These are phyloP conservation scores for Cacatua alba DNA, from an alignment of 2,113 vertebrate genomes.

Conservation along the genomic window DNA sequence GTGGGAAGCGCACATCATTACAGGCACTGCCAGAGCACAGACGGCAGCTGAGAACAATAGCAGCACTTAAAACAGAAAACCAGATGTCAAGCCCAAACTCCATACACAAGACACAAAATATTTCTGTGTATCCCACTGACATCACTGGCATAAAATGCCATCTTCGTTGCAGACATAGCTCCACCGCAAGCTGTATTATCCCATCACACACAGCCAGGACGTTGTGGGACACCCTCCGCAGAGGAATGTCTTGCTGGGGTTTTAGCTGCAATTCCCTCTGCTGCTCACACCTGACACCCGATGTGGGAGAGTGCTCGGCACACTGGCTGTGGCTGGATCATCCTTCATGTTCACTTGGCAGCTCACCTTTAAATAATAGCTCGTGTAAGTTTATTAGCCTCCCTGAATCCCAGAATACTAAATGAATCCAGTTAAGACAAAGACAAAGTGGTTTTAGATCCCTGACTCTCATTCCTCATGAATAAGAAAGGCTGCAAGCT, in stretches of 20 bases:
- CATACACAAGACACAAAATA: neutral
- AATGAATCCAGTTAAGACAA: slow-evolving; percentile 30
- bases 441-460: slow-evolving; percentile 36
- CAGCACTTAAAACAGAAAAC: neutral
- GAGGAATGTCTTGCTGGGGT: neutral
- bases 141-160: neutral
- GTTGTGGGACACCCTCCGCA: fast-evolving
- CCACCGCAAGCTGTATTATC: neutral
- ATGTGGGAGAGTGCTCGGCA: fast-evolving
- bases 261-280: neutral
- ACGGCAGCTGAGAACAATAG: neutral
- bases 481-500: slow-evolving; percentile 42
- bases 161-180: neutral
- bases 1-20: neutral
- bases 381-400: slow-evolving; percentile 18
- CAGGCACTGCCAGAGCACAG: neutral
- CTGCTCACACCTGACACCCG: neutral
- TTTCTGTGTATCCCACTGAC: neutral
- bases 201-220: fast-evolving
- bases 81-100: neutral
- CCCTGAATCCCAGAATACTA: slow-evolving; percentile 3
- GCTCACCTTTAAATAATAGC: slow-evolving; percentile 54
- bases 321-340: neutral
- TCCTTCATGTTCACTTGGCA: slow-evolving; percentile 11
- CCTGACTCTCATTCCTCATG: neutral